Conservation (phyloP, 2,113 vertebrate species). For the Gila orcuttii region DNA sequence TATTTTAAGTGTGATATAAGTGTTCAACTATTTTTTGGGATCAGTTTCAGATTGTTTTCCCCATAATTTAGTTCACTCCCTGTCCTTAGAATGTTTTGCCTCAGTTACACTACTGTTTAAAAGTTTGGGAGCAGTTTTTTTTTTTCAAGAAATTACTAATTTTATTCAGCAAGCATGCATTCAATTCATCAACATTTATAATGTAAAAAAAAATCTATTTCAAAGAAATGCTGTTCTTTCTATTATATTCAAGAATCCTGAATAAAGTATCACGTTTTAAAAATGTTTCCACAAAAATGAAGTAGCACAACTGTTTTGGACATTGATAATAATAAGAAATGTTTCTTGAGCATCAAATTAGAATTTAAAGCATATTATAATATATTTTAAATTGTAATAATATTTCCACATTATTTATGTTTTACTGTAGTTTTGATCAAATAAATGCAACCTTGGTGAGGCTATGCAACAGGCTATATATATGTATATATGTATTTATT, state of each 20-base stretch:
- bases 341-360: not conserved
- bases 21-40: not conserved
- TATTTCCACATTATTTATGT: not conserved
- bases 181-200: not conserved
- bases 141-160: not conserved
- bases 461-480: too few relatives aligned
- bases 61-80: slow-evolving; percentile 14
- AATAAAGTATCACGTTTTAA: not conserved
- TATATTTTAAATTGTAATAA: not conserved
- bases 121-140: not conserved
- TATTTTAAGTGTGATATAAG: not conserved
- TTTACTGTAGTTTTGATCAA: not conserved
- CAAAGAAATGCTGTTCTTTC: not conserved
- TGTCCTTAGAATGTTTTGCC: slow-evolving; percentile 3
- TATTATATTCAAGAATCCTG: not conserved
- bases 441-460: not conserved
- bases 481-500: too few relatives aligned
- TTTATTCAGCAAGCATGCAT: not conserved
- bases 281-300: not conserved
- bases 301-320: not conserved
- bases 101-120: not conserved
- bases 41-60: slow-evolving; percentile 31
- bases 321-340: not conserved
- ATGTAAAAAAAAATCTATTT: too few relatives aligned
- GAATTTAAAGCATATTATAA: not conserved